Conservation (phyloP, 2,113 vertebrate species). For the Pollimyrus isidori region DNA sequence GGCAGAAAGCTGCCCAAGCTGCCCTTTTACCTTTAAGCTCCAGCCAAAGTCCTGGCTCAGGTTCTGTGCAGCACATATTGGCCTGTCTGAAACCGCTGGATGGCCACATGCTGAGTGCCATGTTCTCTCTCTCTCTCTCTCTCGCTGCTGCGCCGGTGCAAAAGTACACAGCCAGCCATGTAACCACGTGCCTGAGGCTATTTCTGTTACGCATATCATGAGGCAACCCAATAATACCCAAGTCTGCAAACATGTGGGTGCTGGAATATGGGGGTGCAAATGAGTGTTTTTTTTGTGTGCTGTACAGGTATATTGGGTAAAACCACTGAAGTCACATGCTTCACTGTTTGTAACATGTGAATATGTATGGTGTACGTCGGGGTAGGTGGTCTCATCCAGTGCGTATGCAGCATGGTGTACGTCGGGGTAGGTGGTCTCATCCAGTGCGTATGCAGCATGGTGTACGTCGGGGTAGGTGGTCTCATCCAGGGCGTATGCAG, state of each 20-base stretch:
- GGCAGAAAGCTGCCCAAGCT: neutral
- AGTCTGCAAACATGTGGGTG: neutral
- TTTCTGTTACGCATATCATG: neutral
- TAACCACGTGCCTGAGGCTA: neutral
- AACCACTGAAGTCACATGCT: neutral
- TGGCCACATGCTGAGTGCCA: neutral
- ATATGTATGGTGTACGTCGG: neutral
- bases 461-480: too few relatives aligned
- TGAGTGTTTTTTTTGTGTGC: neutral
- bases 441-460: too few relatives aligned
- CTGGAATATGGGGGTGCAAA: neutral
- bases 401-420: neutral
- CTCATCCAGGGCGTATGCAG: too few relatives aligned
- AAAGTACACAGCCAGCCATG: neutral
- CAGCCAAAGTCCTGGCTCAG: neutral
- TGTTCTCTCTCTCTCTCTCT: too few relatives aligned
- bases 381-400: neutral
- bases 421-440: too few relatives aligned
- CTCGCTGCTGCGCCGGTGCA: neutral
- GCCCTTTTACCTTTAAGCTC: conserved; percentile 14
- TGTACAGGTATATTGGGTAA: neutral
- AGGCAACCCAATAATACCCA: neutral
- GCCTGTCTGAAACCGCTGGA: neutral
- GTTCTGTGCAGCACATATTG: too few relatives aligned
- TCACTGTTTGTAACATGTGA: neutral